Conservation (phyloP, 2,797 vertebrate species). For the Thripadectes ignobilis region DNA sequence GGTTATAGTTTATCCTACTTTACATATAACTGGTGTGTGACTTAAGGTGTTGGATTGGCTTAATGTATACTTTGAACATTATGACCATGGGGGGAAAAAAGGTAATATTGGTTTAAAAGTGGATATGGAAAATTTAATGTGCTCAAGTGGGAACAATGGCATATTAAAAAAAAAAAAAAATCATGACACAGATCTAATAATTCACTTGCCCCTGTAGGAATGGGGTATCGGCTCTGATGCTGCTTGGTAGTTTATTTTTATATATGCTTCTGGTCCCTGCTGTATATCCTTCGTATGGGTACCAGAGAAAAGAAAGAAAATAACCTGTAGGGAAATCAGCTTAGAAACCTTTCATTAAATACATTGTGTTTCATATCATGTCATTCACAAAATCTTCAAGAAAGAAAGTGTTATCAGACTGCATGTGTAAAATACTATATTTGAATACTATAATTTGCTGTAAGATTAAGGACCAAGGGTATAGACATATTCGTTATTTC, state of each 20-base stretch:
- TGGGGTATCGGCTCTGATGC: conserved; percentile 77
- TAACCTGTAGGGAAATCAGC: conserved; percentile 82
- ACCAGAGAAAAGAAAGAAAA: conserved; percentile 82
- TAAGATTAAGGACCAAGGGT: conserved; percentile 77
- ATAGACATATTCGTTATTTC: conserved; percentile 73
- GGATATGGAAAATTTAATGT: conserved; percentile 81
- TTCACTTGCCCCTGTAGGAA: conserved; percentile 80
- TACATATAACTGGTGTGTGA: conserved; percentile 72
- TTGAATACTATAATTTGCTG: conserved; percentile 82
- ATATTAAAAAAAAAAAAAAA: conserved; percentile 81
- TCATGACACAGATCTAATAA: conserved; percentile 84
- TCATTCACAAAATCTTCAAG: conserved; percentile 77
- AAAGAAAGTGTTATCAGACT: conserved; percentile 77
- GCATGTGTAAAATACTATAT: conserved; percentile 75
- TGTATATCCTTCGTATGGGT: conserved; percentile 78
- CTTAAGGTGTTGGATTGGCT: conserved; percentile 74
- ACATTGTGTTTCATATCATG: conserved; percentile 79
- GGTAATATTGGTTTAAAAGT: conserved; percentile 79
- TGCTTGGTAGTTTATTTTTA: conserved; percentile 82
- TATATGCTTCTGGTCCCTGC: conserved; percentile 78
- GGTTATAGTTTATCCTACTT: conserved; percentile 71
- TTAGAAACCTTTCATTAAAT: conserved; percentile 83
- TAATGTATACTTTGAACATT: conserved; percentile 76
- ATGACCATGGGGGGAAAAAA: conserved; percentile 72
- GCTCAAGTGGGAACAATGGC: conserved; percentile 80